phyloP scores from a whole-genome alignment of 2,113 vertebrate species.

The zebrafish (Danio rerio) region GRCz12tu NC_133188.1:44854501-44855000 shows the following conservation, averaged over 20 bases:
- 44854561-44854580: too few species aligned
- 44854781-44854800: background rate
- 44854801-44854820: slow-evolving; percentile 19
- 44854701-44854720: background rate
- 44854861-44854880: slow-evolving; percentile 38
- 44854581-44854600: background rate
- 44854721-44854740: background rate
- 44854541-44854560: too few species aligned
- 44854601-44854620: background rate
- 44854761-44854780: background rate
- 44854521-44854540: too few species aligned
- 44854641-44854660: background rate
- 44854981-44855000: background rate
- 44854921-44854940: slow-evolving; percentile 15
- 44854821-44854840: slow-evolving; percentile 3
- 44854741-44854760: background rate
- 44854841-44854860: slow-evolving; percentile 36
- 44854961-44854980: background rate
- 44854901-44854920: slow-evolving; percentile 33
- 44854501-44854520: too few species aligned
- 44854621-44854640: background rate
- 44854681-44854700: background rate
- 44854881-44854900: background rate
- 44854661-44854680: too few species aligned
- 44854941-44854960: slow-evolving; percentile 24